These are phyloP conservation scores for Mesopsocus fuscifrons DNA, from an alignment of 2,888 invertebrate species.

Conservation along the genomic window DNA sequence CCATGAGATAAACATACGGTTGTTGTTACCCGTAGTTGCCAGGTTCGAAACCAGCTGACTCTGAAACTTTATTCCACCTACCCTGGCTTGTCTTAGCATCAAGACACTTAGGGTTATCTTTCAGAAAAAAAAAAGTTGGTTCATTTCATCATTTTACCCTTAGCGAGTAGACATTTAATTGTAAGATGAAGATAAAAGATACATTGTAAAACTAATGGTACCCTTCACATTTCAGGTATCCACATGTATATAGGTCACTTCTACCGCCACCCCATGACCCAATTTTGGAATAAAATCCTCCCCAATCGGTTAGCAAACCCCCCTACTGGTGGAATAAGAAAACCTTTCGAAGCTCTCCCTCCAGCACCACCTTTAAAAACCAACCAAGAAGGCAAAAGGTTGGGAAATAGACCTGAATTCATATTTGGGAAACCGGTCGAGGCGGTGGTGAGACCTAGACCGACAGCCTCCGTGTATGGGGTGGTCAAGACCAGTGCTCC, in stretches of 20 bases:
- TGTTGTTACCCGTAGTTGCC: too few relatives aligned
- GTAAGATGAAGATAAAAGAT: too few relatives aligned
- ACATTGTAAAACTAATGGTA: too few relatives aligned
- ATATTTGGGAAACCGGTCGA: slow-evolving; percentile 3
- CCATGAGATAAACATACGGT: too few relatives aligned
- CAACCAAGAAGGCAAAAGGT: too few relatives aligned
- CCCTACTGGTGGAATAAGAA: slow-evolving; percentile 18
- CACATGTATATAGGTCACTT: slow-evolving; percentile 52
- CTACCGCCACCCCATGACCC: slow-evolving; percentile 58
- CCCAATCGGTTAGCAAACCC: slow-evolving; percentile 31
- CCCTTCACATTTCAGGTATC: slow-evolving; percentile 48
- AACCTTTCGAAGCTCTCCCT: not conserved
- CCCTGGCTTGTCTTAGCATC: slow-evolving; percentile 10
- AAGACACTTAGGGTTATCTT: slow-evolving; percentile 7
- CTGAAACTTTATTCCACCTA: too few relatives aligned
- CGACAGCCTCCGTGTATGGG: not conserved
- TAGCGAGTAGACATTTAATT: too few relatives aligned
- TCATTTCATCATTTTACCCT: too few relatives aligned
- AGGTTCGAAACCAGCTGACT: too few relatives aligned
- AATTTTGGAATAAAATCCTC: slow-evolving; percentile 68
- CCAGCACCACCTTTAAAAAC: not conserved
- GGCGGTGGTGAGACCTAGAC: not conserved
- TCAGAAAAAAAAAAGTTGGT: slow-evolving; percentile 5
- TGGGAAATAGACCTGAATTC: not conserved
- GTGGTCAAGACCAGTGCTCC: slow-evolving; percentile 22